These are phyloP conservation scores for Ophonus ardosiacus DNA, from an alignment of 2,888 invertebrate genomes.

Conservation along the genomic window DNA sequence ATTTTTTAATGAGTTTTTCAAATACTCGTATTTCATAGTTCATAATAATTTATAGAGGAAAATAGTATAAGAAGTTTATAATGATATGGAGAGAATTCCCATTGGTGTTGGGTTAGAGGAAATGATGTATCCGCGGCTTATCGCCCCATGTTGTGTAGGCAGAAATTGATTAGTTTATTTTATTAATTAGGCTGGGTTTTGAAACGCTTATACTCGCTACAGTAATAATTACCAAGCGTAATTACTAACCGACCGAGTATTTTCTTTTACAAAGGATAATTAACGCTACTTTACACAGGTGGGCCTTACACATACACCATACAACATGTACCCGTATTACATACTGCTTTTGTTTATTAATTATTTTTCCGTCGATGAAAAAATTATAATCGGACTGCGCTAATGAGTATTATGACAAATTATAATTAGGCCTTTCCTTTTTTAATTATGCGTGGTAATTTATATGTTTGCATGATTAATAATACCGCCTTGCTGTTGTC, in stretches of 20 bases:
- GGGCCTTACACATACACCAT: slow-evolving; percentile 22
- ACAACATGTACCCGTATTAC: slow-evolving; percentile 2
- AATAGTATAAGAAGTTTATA: neutral
- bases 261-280: slow-evolving; percentile 59
- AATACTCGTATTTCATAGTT: too few relatives aligned
- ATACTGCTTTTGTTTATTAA: slow-evolving; percentile 40
- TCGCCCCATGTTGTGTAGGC: slow-evolving; percentile 67
- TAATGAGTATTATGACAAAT: slow-evolving; percentile 53
- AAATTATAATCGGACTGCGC: slow-evolving; percentile 39
- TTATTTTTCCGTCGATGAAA: slow-evolving; percentile 39
- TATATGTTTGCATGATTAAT: slow-evolving; percentile 39
- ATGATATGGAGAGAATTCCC: neutral
- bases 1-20: too few relatives aligned
- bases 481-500: neutral
- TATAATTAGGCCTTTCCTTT: slow-evolving; percentile 35
- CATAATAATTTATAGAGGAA: neutral
- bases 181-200: slow-evolving; percentile 70
- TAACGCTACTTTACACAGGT: slow-evolving; percentile 52
- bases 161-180: slow-evolving; percentile 69
- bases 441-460: slow-evolving; percentile 29
- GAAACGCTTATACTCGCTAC: slow-evolving; percentile 58
- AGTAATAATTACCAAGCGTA: slow-evolving; percentile 53
- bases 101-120: neutral
- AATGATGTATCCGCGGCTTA: slow-evolving; percentile 44
- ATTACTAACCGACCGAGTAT: slow-evolving; percentile 48